These are phyloP conservation scores for Sanderia malayensis DNA, from an alignment of 30 jellyfish, hydroid and myxozoan species.

Conservation along the genomic window DNA sequence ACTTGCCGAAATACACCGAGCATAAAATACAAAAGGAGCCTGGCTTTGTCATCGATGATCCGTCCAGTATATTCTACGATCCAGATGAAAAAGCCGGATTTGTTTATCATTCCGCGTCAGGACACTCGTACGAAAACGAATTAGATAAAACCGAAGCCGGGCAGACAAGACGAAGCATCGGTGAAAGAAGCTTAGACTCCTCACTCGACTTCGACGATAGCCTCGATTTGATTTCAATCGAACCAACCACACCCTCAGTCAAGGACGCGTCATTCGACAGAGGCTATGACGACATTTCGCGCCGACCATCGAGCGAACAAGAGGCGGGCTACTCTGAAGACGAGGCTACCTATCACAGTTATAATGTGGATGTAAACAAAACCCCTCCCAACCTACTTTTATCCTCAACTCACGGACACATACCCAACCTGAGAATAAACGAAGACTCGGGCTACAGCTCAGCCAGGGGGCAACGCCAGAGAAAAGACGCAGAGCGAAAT, in stretches of 20 bases:
- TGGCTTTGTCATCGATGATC: conserved; percentile 75
- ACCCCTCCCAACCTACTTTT: conserved; percentile 41
- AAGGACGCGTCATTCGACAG: conserved; percentile 64
- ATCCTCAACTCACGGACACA: conserved; percentile 36
- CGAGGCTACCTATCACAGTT: conserved; percentile 43
- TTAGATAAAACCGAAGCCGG: conserved; percentile 23
- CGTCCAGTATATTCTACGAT: conserved; percentile 95
- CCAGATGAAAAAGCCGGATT: conserved; percentile 97
- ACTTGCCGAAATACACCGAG: conserved; percentile 68
- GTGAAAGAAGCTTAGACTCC: conserved; percentile 23
- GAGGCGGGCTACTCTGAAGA: conserved; percentile 52
- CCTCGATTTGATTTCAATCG: conserved; percentile 69
- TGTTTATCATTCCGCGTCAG: conserved; percentile 66
- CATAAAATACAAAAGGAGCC: conserved; percentile 92
- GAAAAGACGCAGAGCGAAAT: conserved; percentile 43
- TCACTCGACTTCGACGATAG: conserved; percentile 64
- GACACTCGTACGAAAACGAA: conserved; percentile 3
- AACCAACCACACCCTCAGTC: conserved; percentile 48
- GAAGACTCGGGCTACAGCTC: conserved; percentile 87
- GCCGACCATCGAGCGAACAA: conserved; percentile 49
- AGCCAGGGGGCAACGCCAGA: conserved; percentile 55
- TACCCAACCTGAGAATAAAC: conserved; percentile 61
- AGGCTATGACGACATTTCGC: conserved; percentile 21
- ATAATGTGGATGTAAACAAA: conserved; percentile 20
- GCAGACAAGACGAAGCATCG: not conserved